Evolutionary conservation across 1,140 invertebrate species (phyloP), one percentile per base, ranked within the genome.

Genomic region (Galleria mellonella): DNA sequence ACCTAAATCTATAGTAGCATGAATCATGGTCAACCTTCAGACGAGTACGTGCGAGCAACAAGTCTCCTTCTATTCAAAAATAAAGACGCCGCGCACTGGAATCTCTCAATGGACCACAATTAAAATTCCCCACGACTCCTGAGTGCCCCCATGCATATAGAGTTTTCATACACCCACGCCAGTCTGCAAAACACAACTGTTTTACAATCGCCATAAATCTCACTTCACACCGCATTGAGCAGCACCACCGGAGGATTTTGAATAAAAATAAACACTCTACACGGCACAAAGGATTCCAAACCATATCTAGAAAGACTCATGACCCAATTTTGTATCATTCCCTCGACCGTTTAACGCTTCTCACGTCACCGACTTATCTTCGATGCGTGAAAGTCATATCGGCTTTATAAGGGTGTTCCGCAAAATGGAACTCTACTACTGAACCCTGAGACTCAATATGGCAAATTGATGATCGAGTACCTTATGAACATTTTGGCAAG

Each of bases 51-150:
- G 44, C 29, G 43, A 61, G 71, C 72, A 78, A 77, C 72, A 82
- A 72, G 72, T 82, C 57, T 60, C 43, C 44, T 17, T 31, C 62
- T 60, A 61, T 70, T 64, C 65, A 68, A 69, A 82, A 82, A 77
- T 76, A 77, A 79, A 74, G 63, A 65, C 55, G 59, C 51, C 51
- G 52, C 48, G 52, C 47, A 38, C 55, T 55, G 60, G 62, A 65
- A 69, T 72, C 58, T 67, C 65, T 81, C 71, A 77, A 79, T 77
- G 72, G 70, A 62, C 51, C 51, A 77, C 72, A 79, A 79, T 83
- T 83, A 79, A 79, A 62, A 82, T 83, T 83, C 75, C 61, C 44
- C 40, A 55, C 66, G 60, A 55, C 53, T 66, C 51, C 36, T 32
- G 48, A 62, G 62, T 62, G 62, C 53, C 63, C 43, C 51, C 65